Evolutionary conservation across 1,140 invertebrate species (phyloP).

Genomic region (Platyscapa corneri): DNA sequence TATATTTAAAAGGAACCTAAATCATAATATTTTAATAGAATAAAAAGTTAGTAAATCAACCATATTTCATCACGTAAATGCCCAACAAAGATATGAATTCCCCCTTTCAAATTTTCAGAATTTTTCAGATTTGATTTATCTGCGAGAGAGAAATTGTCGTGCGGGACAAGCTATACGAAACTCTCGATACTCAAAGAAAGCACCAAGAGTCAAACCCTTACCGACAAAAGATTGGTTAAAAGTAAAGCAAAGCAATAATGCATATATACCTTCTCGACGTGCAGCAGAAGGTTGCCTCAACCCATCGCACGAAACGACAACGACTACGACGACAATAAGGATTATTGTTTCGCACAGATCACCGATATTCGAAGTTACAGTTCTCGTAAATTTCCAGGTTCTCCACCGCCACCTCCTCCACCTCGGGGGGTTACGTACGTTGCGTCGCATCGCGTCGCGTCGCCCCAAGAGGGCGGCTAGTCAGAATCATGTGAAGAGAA

Average conservation of each 20-base stretch:
- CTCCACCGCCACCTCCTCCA: conserved; percentile 11
- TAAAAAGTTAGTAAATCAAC: not conserved
- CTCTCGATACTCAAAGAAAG: not conserved
- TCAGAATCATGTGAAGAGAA: conserved; percentile 19
- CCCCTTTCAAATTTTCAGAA: not conserved
- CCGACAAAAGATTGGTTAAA: conserved; percentile 25
- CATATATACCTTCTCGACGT: not conserved
- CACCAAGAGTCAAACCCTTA: conserved; percentile 20
- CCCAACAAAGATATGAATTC: conserved; percentile 12
- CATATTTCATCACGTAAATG: not conserved
- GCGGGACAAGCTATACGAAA: not conserved
- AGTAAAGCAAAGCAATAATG: conserved; percentile 13
- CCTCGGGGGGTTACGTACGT: conserved; percentile 28
- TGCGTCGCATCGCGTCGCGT: not conserved
- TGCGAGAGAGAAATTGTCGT: conserved; percentile 14
- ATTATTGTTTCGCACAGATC: conserved; percentile 48
- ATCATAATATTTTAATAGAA: not conserved
- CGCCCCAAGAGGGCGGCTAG: not conserved
- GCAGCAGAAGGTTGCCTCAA: conserved; percentile 18
- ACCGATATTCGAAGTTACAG: conserved; percentile 23
- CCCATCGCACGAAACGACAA: not conserved
- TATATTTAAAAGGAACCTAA: not conserved
- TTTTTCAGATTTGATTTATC: conserved; percentile 45
- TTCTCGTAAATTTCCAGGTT: conserved; percentile 45
- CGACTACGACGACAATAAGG: conserved; percentile 32